A percentile compares a stretch with the other conserved stretches of the same genome.
These are phyloP conservation scores for Meteorus colon DNA, from an alignment of 2,888 invertebrate species.

Conservation along the genomic window DNA sequence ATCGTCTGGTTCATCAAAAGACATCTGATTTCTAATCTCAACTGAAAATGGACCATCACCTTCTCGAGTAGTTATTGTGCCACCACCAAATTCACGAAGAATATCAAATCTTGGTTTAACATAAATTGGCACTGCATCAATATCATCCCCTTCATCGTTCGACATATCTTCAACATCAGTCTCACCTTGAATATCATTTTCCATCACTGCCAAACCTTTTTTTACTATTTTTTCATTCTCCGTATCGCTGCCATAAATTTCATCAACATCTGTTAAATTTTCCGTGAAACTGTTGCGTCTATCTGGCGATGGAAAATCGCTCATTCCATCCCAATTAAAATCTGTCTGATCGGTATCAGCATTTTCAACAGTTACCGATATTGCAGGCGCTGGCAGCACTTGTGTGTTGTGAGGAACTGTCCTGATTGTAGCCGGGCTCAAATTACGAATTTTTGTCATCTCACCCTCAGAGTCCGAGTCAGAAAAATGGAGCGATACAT, in stretches of 20 bases:
- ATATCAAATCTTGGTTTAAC: slow-evolving; percentile 62
- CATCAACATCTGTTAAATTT: slow-evolving; percentile 68
- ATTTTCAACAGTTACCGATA: slow-evolving; percentile 63
- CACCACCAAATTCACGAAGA: slow-evolving; percentile 64
- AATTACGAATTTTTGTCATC: slow-evolving; percentile 53
- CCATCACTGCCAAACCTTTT: slow-evolving; percentile 53
- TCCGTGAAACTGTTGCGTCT: slow-evolving; percentile 61
- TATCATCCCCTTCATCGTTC: slow-evolving; percentile 61
- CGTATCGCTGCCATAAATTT: slow-evolving; percentile 66
- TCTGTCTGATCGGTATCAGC: slow-evolving; percentile 44
- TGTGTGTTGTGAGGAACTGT: slow-evolving; percentile 32
- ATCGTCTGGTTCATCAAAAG: slow-evolving; percentile 46
- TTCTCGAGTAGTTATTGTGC: slow-evolving; percentile 69
- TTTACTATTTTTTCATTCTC: slow-evolving; percentile 53
- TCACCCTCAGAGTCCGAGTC: slow-evolving; percentile 72
- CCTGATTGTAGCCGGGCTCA: slow-evolving; percentile 39
- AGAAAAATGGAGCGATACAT: slow-evolving; percentile 69
- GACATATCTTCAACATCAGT: slow-evolving; percentile 69
- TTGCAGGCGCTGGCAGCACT: slow-evolving; percentile 56
- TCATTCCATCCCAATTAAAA: slow-evolving; percentile 41
- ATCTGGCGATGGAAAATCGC: slow-evolving; percentile 40
- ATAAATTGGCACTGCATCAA: slow-evolving; percentile 59
- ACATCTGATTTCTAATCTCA: slow-evolving; percentile 68
- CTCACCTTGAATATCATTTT: slow-evolving; percentile 59
- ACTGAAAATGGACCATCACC: slow-evolving; percentile 70